Evolutionary conservation across 2,113 vertebrate genomes (phyloP), one percentile per base, ranked within the genome.

Genomic region (Dunckerocampus dactyliophorus): DNA sequence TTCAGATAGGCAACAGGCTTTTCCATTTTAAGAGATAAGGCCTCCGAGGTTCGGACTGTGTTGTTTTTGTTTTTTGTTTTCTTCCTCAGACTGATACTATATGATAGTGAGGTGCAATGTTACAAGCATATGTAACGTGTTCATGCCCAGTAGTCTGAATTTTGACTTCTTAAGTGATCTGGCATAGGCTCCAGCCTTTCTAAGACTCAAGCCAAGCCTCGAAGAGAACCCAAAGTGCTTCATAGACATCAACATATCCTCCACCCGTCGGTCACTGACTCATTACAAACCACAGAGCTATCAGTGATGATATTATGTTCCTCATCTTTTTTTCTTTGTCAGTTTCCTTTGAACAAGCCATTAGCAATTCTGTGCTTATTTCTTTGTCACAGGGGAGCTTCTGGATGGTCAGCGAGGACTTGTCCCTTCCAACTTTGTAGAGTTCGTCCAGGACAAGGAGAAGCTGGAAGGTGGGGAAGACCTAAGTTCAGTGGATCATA

Each of bases 391-490:
- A 99, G 96, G 97, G 8, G 97, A 99, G 66, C 91, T 99, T 9
- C 89, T 98, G 67, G 96, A 99, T 14, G 97, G 97, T 15, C 96
- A 98, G 70, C 85, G 96, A 81, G 97, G 96, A n/a, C 85, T 99
- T 8, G 97, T 99, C 55, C 97, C 96, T 16, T 99, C 97, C 54
- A 99, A 99, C 89, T 99, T 99, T 10, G 96, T 99, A 80, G 96
- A 98, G 66, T 95, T 98, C 72, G 92, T 98, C 42, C 95, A 98
- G 74, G 96, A 98, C 83, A 95, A 89, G 0, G 94, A 95, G 71
- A 88, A 91, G 84, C 12, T 77, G 4, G 90, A 90, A 0, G 72
- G 78, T 45, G 80, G 76, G 14, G 89, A 83, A 0, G 94, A 94
- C 8, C 86, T 89, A 52, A 89, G 90, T 3, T 72, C 69, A 34